phyloP scores from a whole-genome alignment of 1,140 invertebrate species.

The Teleogryllus occipitalis region DNA sequence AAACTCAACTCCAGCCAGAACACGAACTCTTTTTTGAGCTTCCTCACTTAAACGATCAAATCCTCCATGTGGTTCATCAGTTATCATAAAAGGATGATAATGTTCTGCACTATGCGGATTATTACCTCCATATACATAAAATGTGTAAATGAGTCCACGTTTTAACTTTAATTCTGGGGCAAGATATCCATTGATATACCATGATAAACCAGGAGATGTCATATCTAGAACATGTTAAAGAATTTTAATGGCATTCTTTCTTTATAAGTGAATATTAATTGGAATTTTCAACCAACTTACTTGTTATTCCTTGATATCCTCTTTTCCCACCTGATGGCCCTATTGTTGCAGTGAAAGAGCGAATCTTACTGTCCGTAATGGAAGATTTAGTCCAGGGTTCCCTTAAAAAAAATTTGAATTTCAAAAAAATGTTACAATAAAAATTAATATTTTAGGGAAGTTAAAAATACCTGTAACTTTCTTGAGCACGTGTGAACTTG shows the following conservation, averaged over 20 bases:
- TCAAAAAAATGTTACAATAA: neutral
- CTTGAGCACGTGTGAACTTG: slow-evolving; percentile 48
- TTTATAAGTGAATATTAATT: neutral
- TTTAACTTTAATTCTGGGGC: slow-evolving; percentile 80
- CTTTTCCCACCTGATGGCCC: slow-evolving; percentile 68
- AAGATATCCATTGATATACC: slow-evolving; percentile 84
- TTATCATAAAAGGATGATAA: slow-evolving; percentile 90
- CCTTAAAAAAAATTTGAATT: slow-evolving; percentile 28
- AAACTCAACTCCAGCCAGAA: slow-evolving; percentile 79
- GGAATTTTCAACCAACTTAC: slow-evolving; percentile 31
- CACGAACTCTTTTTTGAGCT: slow-evolving; percentile 60
- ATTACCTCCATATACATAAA: slow-evolving; percentile 74
- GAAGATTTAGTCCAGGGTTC: slow-evolving; percentile 66
- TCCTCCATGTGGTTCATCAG: slow-evolving; percentile 74
- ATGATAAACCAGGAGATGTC: slow-evolving; percentile 51
- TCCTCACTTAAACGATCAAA: slow-evolving; percentile 63
- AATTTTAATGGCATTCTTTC: neutral
- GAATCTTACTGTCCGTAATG: slow-evolving; percentile 68
- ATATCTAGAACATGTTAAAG: slow-evolving; percentile 34
- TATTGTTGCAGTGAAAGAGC: slow-evolving; percentile 66
- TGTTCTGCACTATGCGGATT: slow-evolving; percentile 78
- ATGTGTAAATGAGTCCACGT: slow-evolving; percentile 74
- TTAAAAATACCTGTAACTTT: slow-evolving; percentile 31
- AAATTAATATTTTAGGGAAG: neutral
- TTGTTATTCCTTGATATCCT: slow-evolving; percentile 70